Base-by-base conservation (phyloP, 2,113 vertebrate species). In the Rallus limicola region DNA sequence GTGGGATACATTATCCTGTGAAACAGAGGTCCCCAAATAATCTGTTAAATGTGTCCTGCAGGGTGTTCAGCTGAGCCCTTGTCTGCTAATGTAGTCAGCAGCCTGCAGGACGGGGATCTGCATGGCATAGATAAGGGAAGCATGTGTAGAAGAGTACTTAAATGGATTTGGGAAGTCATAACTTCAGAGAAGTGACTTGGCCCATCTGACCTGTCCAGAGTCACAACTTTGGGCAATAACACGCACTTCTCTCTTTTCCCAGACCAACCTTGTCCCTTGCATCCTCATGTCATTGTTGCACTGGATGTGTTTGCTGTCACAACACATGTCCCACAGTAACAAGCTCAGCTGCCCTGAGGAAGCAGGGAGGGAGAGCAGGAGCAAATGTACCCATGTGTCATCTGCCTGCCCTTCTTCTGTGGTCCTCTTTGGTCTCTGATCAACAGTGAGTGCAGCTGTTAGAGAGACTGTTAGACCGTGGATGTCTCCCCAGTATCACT, bases 81-180 rank as follows among this genome's bases (percentile, higher is more conserved):
- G 53, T 31, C 72, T 65, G 48, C 67, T 85, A 23, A 14, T 2
- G 15, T 34, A 67, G 48, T 65, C 68, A 88, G 71, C 91, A 88
- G 67, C 75, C 67, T 69, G 58, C 48, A 52, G 79, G 38, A 67
- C 25, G 58, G 62, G 74, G 25, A 46, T 79, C 86, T 90, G 91
- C 86, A 12, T 3, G 44, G 79, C 0, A 0, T 58, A 90, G 70
- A 60, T 88, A 80, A 82, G 75, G 67, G 23, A 65, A 60, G 34
- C 0, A 0, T 1, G 6, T 1, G 1, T 25, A 19, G 10, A n/a
- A 15, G 55, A 80, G 82, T 36, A 33, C 46, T 34, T 36, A 70
- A 56, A 59, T 0, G 2, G 36, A 6, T 74, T 79, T 0, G 3
- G 38, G 63, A 76, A 71, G 58, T 36, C 25, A 1, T 46, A 65